Evolutionary conservation across 2,888 invertebrate species (phyloP), one percentile per base, ranked within the genome.

Genomic region (Leptinotarsa juncta): DNA sequence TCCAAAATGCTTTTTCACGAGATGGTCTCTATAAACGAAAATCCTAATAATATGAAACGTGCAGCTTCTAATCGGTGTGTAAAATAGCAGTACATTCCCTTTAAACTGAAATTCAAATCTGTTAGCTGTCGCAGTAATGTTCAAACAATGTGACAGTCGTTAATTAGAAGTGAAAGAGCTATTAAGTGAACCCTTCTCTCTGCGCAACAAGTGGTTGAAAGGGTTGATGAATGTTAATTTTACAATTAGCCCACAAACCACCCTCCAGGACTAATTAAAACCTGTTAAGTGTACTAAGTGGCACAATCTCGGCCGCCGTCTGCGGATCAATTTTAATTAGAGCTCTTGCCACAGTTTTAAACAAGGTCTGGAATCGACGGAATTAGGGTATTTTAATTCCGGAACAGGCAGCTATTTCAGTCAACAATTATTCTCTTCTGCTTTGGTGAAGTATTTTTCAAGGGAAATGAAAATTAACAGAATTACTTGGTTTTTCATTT

Each of bases 211-310:
- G 85, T 85, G 84, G 82, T 78, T 74, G 79, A 77, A 83, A 83
- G 81, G 82, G 82, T 83, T 81, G 81, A 77, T 78, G 80, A 82
- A 84, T 84, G 85, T 83, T 84, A 85, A 85, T 84, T 84, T 77
- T 67, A 77, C 81, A 84, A 84, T 84, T 83, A 84, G 81, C 82
- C 82, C 81, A 79, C 78, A 77, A 81, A 81, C 79, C 74, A 78
- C 82, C 81, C 82, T 82, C 78, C 77, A 73, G 78, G 79, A 74
- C 81, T 84, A 85, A 84, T 85, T 85, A 85, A 84, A 84, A 83
- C 80, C 83, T 80, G 83, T 83, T 83, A 83, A 78, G 79, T 79
- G 73, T 76, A 77, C 79, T 78, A 80, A 81, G 82, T 78, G 79
- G 81, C 72, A 75, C 74, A 80, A 79, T 80, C 77, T 75, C 76